phyloP scores from a whole-genome alignment of 2,797 vertebrate genomes.

The Aulostomus chinensis region DNA sequence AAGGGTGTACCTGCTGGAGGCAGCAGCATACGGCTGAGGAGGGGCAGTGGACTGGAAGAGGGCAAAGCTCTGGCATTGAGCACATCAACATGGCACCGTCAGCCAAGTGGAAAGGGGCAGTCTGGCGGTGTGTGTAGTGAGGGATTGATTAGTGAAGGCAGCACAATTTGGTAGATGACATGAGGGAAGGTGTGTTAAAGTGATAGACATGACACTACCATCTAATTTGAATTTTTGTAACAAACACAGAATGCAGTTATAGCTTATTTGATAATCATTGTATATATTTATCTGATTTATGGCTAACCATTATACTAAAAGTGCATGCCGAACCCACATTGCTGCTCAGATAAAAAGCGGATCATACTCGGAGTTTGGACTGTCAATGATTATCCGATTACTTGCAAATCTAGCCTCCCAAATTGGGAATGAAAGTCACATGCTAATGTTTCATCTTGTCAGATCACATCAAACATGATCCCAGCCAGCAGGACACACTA shows the following conservation, averaged over 20 bases:
- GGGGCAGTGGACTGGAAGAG: constrained; percentile 66
- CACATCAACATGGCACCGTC: constrained; percentile 53
- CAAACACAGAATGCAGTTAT: background rate
- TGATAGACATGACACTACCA: background rate
- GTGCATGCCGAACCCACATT: constrained; percentile 21
- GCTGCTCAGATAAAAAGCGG: constrained; percentile 28
- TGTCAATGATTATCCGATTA: constrained; percentile 49
- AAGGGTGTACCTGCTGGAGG: constrained; percentile 23
- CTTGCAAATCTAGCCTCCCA: constrained; percentile 23
- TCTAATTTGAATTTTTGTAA: constrained; percentile 4
- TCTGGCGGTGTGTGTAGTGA: constrained; percentile 59
- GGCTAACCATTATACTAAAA: constrained; percentile 1
- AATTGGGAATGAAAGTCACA: constrained; percentile 49
- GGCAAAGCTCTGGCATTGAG: constrained; percentile 57
- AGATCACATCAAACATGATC: constrained; percentile 36
- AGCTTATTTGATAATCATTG: background rate
- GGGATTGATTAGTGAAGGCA: constrained; percentile 20
- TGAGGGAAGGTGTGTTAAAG: constrained; percentile 3
- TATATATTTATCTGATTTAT: constrained; percentile 18
- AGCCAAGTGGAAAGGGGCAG: constrained; percentile 75
- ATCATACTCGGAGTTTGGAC: constrained; percentile 8
- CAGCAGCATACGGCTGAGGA: constrained; percentile 38
- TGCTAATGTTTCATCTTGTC: constrained; percentile 38
- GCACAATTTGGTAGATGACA: constrained; percentile 32
- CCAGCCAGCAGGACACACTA: constrained; percentile 19